Conservation (phyloP, 2,797 vertebrate genomes). For the Sylvilagus floridanus region DNA sequence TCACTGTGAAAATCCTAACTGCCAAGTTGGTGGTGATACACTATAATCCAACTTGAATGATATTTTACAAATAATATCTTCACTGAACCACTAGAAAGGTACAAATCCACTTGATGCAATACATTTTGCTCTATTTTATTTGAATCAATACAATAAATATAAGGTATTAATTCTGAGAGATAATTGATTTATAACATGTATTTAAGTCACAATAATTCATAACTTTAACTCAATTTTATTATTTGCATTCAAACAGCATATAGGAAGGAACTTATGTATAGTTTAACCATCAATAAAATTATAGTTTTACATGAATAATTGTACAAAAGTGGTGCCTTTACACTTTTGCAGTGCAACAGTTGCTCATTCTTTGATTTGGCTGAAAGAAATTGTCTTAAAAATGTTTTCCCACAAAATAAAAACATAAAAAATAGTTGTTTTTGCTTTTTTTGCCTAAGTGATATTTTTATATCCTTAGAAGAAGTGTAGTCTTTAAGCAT, state of each 20-base stretch:
- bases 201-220: neutral
- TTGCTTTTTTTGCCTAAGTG: neutral
- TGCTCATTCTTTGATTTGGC: neutral
- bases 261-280: constrained; percentile 5
- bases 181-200: neutral
- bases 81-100: neutral
- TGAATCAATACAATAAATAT: neutral
- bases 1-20: neutral
- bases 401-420: neutral
- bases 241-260: neutral
- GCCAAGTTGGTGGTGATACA: neutral
- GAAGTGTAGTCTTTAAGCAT: neutral
- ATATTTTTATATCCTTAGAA: neutral
- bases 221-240: neutral
- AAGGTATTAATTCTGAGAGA: neutral
- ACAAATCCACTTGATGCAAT: neutral
- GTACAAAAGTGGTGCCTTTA: neutral
- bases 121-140: neutral
- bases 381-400: neutral
- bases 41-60: neutral
- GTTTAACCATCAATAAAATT: neutral
- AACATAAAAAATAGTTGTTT: too few relatives aligned
- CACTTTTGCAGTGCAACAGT: neutral
- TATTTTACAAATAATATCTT: neutral
- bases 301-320: constrained; percentile 1